Conservation (phyloP, 1,140 invertebrate species). For the Pantala flavescens region DNA sequence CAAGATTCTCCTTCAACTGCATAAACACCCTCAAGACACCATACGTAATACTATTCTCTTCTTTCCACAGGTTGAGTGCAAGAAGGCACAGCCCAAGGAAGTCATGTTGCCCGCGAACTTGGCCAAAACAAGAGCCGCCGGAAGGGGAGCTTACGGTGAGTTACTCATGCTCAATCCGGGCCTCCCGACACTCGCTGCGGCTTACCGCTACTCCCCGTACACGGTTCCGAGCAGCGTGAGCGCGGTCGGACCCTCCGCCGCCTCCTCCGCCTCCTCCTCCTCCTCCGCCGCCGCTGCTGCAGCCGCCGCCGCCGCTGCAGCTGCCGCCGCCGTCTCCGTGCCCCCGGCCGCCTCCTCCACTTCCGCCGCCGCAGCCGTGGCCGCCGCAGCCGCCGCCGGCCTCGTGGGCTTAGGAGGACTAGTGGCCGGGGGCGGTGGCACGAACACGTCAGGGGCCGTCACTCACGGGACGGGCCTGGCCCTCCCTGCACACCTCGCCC, state of each 20-base stretch:
- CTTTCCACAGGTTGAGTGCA: constrained; percentile 89
- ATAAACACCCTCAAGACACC: no score
- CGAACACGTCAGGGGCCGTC: neutral
- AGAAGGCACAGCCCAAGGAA: constrained; percentile 99
- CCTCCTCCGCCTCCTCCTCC: constrained; percentile 25
- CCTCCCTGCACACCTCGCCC: neutral
- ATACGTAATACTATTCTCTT: constrained; percentile 15
- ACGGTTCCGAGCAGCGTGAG: constrained; percentile 36
- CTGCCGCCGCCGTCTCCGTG: neutral
- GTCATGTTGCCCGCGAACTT: constrained; percentile 94
- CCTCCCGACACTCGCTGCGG: constrained; percentile 33
- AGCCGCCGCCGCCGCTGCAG: neutral
- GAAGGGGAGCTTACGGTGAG: constrained; percentile 90
- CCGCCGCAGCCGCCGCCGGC: constrained; percentile 17
- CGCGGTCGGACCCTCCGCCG: constrained; percentile 16
- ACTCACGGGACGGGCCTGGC: neutral
- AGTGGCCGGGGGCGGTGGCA: neutral
- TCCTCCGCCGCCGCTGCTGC: constrained; percentile 26
- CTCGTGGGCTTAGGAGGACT: constrained; percentile 6
- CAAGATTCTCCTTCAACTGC: no score
- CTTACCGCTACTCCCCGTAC: constrained; percentile 42
- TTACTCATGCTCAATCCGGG: constrained; percentile 70
- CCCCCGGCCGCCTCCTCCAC: constrained; percentile 18
- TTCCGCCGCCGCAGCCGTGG: constrained; percentile 17
- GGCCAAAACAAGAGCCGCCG: constrained; percentile 84